Percentiles rank a stretch among this genome's conserved stretches.
These are phyloP conservation scores for Apistogramma diplotaenia DNA, from an alignment of 2,113 vertebrate genomes.

Conservation along the genomic window DNA sequence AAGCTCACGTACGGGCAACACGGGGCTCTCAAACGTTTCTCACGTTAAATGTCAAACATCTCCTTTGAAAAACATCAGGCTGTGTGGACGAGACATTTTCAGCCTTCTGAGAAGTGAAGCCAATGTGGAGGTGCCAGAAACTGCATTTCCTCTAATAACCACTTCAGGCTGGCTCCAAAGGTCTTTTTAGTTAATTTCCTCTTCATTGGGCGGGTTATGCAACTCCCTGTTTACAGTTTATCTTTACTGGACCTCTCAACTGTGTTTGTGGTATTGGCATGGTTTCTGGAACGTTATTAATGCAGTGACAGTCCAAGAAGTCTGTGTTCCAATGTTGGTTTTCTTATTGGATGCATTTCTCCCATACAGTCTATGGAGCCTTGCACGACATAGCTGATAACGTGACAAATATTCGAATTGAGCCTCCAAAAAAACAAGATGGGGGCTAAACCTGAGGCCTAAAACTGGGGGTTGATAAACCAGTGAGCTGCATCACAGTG, in stretches of 20 bases:
- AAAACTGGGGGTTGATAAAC: neutral
- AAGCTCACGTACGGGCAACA: neutral
- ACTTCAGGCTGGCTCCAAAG: neutral
- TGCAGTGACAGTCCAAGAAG: neutral
- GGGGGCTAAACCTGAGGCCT: neutral
- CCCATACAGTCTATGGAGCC: rapidly evolving
- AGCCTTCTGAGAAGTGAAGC: neutral
- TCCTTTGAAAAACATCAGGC: neutral
- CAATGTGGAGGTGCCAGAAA: neutral
- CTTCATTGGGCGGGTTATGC: neutral
- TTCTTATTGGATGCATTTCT: neutral
- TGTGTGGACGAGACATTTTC: neutral
- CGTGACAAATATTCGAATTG: rapidly evolving
- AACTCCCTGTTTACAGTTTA: neutral
- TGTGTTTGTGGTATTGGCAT: neutral
- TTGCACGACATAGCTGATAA: neutral
- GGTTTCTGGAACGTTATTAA: neutral
- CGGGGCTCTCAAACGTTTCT: neutral
- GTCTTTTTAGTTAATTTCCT: neutral
- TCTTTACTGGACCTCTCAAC: neutral
- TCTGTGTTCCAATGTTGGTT: neutral
- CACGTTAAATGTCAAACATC: neutral
- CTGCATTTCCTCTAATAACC: neutral
- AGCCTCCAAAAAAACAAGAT: rapidly evolving
- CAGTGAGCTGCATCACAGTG: neutral